Evolutionary conservation across 2,888 invertebrate genomes (phyloP).

Genomic region (Danaus chrysippus): DNA sequence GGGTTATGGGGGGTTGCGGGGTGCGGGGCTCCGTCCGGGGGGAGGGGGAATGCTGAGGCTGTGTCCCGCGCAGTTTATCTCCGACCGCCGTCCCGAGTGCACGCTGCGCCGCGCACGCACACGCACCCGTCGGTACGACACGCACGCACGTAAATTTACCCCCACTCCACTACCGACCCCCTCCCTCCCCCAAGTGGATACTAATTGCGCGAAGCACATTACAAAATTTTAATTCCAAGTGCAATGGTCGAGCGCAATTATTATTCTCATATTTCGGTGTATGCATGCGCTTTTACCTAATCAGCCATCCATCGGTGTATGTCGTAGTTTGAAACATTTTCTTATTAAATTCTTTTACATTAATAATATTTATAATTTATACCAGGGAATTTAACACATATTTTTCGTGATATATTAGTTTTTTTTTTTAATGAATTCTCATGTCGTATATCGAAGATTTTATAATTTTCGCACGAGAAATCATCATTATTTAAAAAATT

Average conservation of each 20-base stretch:
- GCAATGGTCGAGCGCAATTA: slow-evolving; percentile 36
- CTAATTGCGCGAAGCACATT: slow-evolving; percentile 45
- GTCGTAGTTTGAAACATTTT: slow-evolving; percentile 23
- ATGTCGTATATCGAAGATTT: too few relatives aligned
- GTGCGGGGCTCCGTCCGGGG: slow-evolving; percentile 49
- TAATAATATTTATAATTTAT: too few relatives aligned
- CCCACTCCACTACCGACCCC: slow-evolving; percentile 34
- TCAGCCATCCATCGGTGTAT: slow-evolving; percentile 23
- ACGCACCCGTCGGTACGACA: slow-evolving; percentile 73
- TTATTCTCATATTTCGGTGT: slow-evolving; percentile 35
- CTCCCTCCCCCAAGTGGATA: slow-evolving; percentile 51
- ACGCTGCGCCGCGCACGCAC: slow-evolving; percentile 67
- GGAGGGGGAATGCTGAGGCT: slow-evolving; percentile 52
- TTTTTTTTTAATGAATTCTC: too few relatives aligned
- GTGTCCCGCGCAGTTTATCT: slow-evolving; percentile 64
- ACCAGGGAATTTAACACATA: too few relatives aligned
- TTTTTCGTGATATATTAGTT: too few relatives aligned
- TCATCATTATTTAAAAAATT: too few relatives aligned
- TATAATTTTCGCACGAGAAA: too few relatives aligned
- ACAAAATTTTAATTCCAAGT: slow-evolving; percentile 25
- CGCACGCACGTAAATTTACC: slow-evolving; percentile 58
- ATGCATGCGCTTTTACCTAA: slow-evolving; percentile 35
- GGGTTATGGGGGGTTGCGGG: slow-evolving; percentile 38
- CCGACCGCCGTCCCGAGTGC: slow-evolving; percentile 72
- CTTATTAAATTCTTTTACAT: slow-evolving; percentile 5